A percentile compares a stretch with the other conserved stretches of the same genome.
Conservation (phyloP, 2,797 vertebrate species). For the Oreortyx pictus region DNA sequence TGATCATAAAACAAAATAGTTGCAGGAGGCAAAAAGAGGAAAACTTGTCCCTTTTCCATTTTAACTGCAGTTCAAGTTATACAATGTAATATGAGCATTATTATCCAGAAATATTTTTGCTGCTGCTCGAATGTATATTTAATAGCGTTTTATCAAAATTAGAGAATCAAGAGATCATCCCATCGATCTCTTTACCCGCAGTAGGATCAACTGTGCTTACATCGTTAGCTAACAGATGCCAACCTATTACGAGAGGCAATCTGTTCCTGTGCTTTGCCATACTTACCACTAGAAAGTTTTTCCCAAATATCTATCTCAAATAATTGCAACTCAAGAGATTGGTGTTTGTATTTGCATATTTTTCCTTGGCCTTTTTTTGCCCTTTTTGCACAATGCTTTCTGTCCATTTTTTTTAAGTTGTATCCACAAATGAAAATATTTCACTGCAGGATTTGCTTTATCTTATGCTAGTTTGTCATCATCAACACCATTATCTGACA, state of each 20-base stretch:
- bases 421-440: background rate
- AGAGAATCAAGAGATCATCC: constrained; percentile 10
- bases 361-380: background rate
- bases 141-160: background rate
- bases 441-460: background rate
- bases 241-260: constrained; percentile 12
- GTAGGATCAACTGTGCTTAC: background rate
- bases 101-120: background rate
- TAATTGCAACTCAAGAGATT: background rate
- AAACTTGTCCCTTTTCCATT: background rate
- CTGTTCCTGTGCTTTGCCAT: background rate
- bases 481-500: background rate
- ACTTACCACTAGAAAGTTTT: constrained; percentile 13
- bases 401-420: background rate
- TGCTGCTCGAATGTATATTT: background rate
- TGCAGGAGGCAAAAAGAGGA: background rate
- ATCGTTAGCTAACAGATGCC: constrained; percentile 26
- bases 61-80: background rate
- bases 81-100: background rate
- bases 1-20: background rate
- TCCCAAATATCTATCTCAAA: background rate
- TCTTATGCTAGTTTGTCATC: background rate
- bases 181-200: constrained; percentile 1
- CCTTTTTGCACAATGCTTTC: background rate
- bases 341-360: background rate